Base-by-base conservation (phyloP, 2,797 vertebrate genomes). In the Sciaenops ocellatus region DNA sequence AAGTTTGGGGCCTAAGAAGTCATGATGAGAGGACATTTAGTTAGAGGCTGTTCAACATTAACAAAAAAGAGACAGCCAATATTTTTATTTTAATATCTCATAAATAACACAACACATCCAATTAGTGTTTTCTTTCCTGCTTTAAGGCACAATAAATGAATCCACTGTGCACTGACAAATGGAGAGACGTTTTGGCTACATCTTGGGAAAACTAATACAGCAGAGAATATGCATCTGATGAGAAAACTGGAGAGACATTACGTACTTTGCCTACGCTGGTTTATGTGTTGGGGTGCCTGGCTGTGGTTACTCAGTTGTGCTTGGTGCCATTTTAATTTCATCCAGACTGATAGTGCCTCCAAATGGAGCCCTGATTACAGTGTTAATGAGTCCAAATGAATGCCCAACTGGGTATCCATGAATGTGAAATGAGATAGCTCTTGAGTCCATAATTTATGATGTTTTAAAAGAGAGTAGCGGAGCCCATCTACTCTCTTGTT, bases 261-360 rank as follows among this genome's bases (percentile, higher is more conserved):
- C 2, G 1, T 20, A 51, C n/a, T 63, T 26, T 69, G 38, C 20
- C 20, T 30, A 13, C 4, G 11, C 30, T 30, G 55, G 34, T 38
- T 50, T 13, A 34, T 75, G 12, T 34, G 26, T 18, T 56, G 15
- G 22, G 71, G 42, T 55, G 17, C 10, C 47, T 5, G 38, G 20
- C 46, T 38, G 12, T 24, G 22, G 22, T 61, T 10, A 24, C 26
- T 57, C 61, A 18, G 30, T 57, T 24, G 24, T 44, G 20, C 17
- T n/a, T 44, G n/a, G 44, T 41, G 34, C 42, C 42, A 56, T 63
- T 69, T 69, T 55, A 41, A 38, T 54, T 47, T 52, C 2, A 72
- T 34, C 22, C n/a, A 15, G 1, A 28, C 6, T 15, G 11, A 61
- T 44, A 8, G 48, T 30, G 26, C 20, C 46, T 63, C 44, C 9